Evolutionary conservation across 2,113 vertebrate genomes (phyloP).

Genomic region (Puffinus mauretanicus): DNA sequence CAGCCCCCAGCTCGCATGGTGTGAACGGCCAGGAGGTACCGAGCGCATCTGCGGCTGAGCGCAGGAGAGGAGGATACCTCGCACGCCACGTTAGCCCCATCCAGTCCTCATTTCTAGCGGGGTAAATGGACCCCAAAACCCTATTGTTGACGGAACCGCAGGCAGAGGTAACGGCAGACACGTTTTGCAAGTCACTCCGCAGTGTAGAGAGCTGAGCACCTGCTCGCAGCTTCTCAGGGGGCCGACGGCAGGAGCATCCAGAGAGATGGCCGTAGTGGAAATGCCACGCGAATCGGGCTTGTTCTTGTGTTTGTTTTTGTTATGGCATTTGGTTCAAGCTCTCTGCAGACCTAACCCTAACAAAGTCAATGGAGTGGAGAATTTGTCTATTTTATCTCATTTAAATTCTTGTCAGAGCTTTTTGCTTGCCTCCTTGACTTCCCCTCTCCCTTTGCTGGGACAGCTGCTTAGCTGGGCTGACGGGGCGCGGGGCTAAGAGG

Average conservation of each 20-base stretch:
- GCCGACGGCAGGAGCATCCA: background rate
- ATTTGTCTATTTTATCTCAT: slow-evolving; percentile 3
- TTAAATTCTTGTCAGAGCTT: background rate
- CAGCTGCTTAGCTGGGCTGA: slow-evolving; percentile 8
- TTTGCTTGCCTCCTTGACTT: background rate
- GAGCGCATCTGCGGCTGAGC: accelerated
- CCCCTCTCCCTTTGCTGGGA: background rate
- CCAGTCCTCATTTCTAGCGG: background rate
- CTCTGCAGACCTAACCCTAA: background rate
- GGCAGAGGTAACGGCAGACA: background rate
- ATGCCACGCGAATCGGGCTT: accelerated
- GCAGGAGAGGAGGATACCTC: accelerated
- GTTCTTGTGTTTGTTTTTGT: background rate
- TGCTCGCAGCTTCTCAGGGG: background rate
- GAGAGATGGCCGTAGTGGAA: background rate
- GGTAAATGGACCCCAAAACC: background rate
- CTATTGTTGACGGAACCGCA: accelerated
- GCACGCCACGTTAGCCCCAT: accelerated
- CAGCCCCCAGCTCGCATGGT: accelerated
- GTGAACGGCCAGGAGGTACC: background rate
- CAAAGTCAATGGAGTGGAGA: background rate
- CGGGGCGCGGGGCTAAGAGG: background rate
- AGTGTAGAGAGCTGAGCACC: background rate
- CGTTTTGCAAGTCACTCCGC: accelerated
- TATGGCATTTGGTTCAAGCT: background rate